Conservation (phyloP, 2,888 invertebrate genomes). For the Rhodophaea formosa region DNA sequence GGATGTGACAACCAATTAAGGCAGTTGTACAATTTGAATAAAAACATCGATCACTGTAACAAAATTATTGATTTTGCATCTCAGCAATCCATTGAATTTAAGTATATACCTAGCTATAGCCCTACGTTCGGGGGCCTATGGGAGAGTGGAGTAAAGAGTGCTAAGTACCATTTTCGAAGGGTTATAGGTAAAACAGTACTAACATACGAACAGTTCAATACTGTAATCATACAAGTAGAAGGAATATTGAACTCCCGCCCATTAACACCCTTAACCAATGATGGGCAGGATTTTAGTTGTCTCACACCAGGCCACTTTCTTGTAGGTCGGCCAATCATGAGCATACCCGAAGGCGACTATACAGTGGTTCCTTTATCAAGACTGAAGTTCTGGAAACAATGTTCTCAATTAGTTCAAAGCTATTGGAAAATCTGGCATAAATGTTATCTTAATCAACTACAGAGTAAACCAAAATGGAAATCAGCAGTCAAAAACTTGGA, state of each 20-base stretch:
- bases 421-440: conserved; percentile 15
- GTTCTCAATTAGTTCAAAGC: background rate
- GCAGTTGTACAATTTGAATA: too few species aligned
- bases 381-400: conserved; percentile 10
- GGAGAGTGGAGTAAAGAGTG: conserved; percentile 11
- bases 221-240: conserved; percentile 16
- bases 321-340: too few species aligned
- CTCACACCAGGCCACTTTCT: conserved; percentile 17
- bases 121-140: conserved; percentile 7
- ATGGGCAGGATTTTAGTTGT: conserved; percentile 2
- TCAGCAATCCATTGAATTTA: too few species aligned
- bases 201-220: conserved; percentile 18
- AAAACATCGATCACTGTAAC: too few species aligned
- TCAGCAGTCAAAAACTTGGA: too few species aligned
- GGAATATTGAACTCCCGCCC: conserved; percentile 19
- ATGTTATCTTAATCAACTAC: conserved; percentile 12
- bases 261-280: conserved; percentile 1
- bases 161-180: conserved; percentile 16
- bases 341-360: too few species aligned
- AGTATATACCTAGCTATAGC: too few species aligned
- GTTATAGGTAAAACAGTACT: conserved; percentile 13
- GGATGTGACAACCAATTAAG: too few species aligned
- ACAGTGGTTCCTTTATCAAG: too few species aligned
- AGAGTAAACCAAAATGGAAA: conserved; percentile 11
- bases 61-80: too few species aligned